Conservation (phyloP, 2,113 vertebrate genomes). For the Axis porcinus region DNA sequence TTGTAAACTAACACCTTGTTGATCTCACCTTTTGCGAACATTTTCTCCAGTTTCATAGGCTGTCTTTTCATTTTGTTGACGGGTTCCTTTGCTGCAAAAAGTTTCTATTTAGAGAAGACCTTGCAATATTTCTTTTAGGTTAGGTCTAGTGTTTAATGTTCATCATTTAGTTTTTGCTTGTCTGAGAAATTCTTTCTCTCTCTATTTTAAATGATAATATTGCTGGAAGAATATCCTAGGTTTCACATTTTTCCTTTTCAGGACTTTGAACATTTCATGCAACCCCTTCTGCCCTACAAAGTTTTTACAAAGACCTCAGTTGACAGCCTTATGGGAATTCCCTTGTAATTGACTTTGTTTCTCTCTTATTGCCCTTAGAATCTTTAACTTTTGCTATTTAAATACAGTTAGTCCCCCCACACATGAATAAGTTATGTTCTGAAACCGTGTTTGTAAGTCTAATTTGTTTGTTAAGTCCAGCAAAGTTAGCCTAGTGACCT, state of each 20-base stretch:
- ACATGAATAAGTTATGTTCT: background rate
- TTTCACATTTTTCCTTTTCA: background rate
- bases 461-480: background rate
- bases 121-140: background rate
- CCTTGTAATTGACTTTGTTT: background rate
- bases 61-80: background rate
- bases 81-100: background rate
- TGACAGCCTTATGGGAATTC: background rate
- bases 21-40: background rate
- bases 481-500: background rate
- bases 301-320: background rate
- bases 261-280: background rate
- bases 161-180: background rate
- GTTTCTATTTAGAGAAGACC: background rate
- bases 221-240: background rate
- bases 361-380: background rate
- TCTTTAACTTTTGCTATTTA: background rate
- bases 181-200: background rate
- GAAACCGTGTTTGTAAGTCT: background rate
- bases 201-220: background rate
- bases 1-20: background rate
- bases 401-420: background rate
- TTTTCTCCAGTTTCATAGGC: background rate
- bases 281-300: background rate
- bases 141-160: background rate